These are phyloP conservation scores for Neoitamus cyanurus DNA, from an alignment of 2,888 invertebrate genomes.

Conservation along the genomic window DNA sequence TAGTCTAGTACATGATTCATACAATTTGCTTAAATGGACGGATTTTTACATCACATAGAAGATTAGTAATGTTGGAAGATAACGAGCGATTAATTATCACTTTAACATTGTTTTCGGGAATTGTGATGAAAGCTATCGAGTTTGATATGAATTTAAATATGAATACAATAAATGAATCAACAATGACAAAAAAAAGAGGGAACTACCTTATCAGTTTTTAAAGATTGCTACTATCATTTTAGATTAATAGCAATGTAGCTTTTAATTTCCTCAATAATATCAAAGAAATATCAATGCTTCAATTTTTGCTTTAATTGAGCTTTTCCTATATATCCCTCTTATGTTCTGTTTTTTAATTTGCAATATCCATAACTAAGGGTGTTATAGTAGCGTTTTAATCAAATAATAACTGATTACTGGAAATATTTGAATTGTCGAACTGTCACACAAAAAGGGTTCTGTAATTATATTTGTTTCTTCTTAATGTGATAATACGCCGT, in stretches of 20 bases:
- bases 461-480: no score
- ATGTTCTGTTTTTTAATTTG: no score
- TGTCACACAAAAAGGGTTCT: no score
- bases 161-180: not conserved
- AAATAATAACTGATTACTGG: no score
- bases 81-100: not conserved
- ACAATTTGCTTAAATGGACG: not conserved
- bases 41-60: not conserved
- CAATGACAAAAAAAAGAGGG: not conserved
- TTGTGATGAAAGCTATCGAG: not conserved
- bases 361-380: no score
- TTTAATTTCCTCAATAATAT: not conserved
- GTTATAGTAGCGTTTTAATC: no score
- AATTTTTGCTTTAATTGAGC: not conserved
- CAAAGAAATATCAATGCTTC: no score
- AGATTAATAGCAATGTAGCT: not conserved
- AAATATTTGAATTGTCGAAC: no score
- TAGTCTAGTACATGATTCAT: not conserved
- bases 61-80: not conserved
- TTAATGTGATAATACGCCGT: no score
- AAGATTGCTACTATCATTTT: not conserved
- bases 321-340: no score
- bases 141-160: not conserved
- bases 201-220: not conserved
- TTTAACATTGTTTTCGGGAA: not conserved